Percentiles rank a stretch among this genome's conserved stretches.
These are phyloP conservation scores for Eurytoma adleriae DNA, from an alignment of 2,888 invertebrate genomes.

Conservation along the genomic window DNA sequence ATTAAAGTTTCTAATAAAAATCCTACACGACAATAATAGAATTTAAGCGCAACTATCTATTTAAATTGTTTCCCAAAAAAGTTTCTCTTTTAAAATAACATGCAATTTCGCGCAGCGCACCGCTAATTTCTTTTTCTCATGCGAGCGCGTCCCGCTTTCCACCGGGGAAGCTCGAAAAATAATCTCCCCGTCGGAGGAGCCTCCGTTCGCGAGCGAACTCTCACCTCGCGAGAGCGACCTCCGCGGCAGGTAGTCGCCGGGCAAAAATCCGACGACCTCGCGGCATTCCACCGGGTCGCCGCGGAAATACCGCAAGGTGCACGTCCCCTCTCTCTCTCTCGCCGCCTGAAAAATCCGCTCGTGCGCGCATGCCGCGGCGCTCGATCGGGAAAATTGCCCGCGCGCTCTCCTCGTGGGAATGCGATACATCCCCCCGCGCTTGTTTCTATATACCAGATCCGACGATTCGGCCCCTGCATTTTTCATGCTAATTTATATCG, in stretches of 20 bases:
- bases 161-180: too few species aligned
- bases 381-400: constrained; percentile 46
- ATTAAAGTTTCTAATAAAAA: too few species aligned
- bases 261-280: constrained; percentile 10
- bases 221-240: background rate
- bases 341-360: constrained; percentile 43
- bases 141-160: too few species aligned
- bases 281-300: constrained; percentile 18
- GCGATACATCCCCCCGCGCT: constrained; percentile 2
- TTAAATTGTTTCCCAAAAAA: too few species aligned
- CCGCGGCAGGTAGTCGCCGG: background rate
- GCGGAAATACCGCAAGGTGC: constrained; percentile 54
- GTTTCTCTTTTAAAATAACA: too few species aligned
- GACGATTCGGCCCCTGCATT: background rate
- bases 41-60: too few species aligned
- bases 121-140: too few species aligned
- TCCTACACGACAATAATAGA: too few species aligned
- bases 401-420: constrained; percentile 44
- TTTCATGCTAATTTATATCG: background rate
- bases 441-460: too few species aligned
- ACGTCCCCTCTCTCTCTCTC: background rate
- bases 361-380: constrained; percentile 17
- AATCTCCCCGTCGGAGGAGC: too few species aligned
- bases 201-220: too few species aligned
- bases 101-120: too few species aligned